Percentiles rank a stretch among this genome's conserved stretches.
Conservation (phyloP, 2,797 vertebrate genomes). For the Gymnoscopelus microlampas region DNA sequence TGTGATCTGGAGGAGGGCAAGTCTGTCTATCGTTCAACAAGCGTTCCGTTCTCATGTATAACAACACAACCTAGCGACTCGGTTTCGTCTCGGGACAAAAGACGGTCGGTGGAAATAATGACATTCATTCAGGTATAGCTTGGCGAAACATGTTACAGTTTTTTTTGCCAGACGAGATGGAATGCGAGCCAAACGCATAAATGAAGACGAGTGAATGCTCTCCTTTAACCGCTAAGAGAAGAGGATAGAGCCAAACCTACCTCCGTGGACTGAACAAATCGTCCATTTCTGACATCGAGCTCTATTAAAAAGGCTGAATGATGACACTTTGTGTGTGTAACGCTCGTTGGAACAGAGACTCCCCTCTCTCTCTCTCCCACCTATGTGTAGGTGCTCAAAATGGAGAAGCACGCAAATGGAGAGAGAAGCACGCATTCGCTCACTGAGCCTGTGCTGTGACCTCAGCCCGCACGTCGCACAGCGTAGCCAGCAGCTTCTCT, state of each 20-base stretch:
- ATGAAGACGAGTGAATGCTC: constrained; percentile 53
- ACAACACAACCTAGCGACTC: constrained; percentile 25
- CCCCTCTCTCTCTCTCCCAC: constrained; percentile 78
- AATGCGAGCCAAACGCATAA: constrained; percentile 16
- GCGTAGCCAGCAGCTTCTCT: constrained; percentile 82
- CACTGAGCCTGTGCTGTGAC: constrained; percentile 98
- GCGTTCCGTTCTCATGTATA: neutral
- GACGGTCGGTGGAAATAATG: constrained; percentile 32
- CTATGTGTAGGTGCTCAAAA: constrained; percentile 93
- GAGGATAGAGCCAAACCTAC: constrained; percentile 84
- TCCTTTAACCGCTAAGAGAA: constrained; percentile 64
- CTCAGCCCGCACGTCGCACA: constrained; percentile 91
- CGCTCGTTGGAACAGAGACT: constrained; percentile 59
- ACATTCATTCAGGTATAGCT: constrained; percentile 46
- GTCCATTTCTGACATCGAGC: constrained; percentile 92
- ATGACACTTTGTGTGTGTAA: constrained; percentile 68
- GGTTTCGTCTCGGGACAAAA: constrained; percentile 17
- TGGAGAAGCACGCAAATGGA: constrained; percentile 90
- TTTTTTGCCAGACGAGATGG: constrained; percentile 27
- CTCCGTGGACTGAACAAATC: constrained; percentile 95
- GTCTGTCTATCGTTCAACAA: constrained; percentile 10
- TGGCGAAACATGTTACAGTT: constrained; percentile 22
- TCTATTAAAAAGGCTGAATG: constrained; percentile 69
- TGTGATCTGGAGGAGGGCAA: constrained; percentile 54
- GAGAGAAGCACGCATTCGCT: constrained; percentile 92